These are phyloP conservation scores for Taurulus bubalis DNA, from an alignment of 2,113 vertebrate species.

Conservation along the genomic window DNA sequence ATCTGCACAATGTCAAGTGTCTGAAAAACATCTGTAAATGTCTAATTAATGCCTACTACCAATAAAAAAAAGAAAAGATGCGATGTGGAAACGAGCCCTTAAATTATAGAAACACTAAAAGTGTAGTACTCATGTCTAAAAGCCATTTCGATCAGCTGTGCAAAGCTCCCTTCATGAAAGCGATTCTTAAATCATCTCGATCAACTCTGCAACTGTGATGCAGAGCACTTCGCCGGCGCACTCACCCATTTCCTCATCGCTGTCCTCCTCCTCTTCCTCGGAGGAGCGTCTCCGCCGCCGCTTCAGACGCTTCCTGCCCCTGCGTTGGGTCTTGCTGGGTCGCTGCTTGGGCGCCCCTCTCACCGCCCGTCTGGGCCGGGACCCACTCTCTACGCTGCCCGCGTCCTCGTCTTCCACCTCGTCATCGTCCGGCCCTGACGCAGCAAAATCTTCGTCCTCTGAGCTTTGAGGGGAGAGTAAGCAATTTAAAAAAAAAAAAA, in stretches of 20 bases:
- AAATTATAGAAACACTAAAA: not conserved
- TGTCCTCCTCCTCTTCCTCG: constrained; percentile 80
- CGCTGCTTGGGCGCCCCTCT: constrained; percentile 46
- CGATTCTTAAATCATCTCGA: not conserved
- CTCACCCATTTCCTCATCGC: constrained; percentile 79
- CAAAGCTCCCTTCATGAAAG: not conserved
- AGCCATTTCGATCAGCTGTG: not conserved
- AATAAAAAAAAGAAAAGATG: too few species aligned
- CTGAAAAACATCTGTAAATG: too few species aligned
- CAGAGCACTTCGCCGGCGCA: not conserved
- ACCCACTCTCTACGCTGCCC: constrained; percentile 84
- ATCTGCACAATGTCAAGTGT: too few species aligned
- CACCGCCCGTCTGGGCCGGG: constrained; percentile 74
- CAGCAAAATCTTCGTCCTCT: constrained; percentile 91
- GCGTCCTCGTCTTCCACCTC: constrained; percentile 88
- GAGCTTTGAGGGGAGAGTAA: constrained; percentile 79
- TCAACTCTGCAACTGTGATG: not conserved
- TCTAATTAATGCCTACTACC: too few species aligned
- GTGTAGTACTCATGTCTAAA: not conserved
- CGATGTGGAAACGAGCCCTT: too few species aligned
- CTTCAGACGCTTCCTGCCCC: constrained; percentile 78
- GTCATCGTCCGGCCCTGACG: constrained; percentile 91
- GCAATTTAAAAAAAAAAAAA: too few species aligned
- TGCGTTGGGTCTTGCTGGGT: constrained; percentile 80
- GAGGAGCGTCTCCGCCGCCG: constrained; percentile 79